These are phyloP conservation scores for Characodon lateralis DNA, from an alignment of 2,797 vertebrate genomes.

Conservation along the genomic window DNA sequence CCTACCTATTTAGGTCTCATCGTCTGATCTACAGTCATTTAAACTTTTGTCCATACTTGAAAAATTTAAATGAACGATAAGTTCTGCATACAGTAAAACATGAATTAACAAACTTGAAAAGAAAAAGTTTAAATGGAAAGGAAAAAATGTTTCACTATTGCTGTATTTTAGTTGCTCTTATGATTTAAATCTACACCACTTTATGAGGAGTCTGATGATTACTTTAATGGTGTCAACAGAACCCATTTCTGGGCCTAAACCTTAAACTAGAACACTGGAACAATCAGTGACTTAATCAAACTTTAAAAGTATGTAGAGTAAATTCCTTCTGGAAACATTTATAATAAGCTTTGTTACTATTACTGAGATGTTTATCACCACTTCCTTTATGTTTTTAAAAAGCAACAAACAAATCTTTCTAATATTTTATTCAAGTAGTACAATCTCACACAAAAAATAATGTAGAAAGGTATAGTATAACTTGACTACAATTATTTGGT, in stretches of 20 bases:
- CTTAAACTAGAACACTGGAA: background rate
- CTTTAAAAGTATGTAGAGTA: conserved; percentile 27
- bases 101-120: background rate
- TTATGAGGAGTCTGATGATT: background rate
- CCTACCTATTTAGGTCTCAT: background rate
- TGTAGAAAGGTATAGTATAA: no score
- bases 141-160: background rate
- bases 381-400: background rate
- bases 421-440: background rate
- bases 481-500: no score
- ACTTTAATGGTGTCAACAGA: background rate
- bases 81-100: background rate
- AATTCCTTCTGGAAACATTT: conserved; percentile 36
- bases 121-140: background rate
- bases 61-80: background rate
- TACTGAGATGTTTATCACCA: background rate
- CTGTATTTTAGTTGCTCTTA: background rate
- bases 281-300: conserved; percentile 12
- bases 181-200: background rate
- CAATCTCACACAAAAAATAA: no score
- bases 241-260: background rate
- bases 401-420: background rate
- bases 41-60: no score
- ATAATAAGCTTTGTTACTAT: conserved; percentile 23
- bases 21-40: background rate